A percentile compares a stretch with the other conserved stretches of the same genome.
Evolutionary conservation across 2,113 vertebrate species (phyloP).

Genomic region (Chitala chitala): DNA sequence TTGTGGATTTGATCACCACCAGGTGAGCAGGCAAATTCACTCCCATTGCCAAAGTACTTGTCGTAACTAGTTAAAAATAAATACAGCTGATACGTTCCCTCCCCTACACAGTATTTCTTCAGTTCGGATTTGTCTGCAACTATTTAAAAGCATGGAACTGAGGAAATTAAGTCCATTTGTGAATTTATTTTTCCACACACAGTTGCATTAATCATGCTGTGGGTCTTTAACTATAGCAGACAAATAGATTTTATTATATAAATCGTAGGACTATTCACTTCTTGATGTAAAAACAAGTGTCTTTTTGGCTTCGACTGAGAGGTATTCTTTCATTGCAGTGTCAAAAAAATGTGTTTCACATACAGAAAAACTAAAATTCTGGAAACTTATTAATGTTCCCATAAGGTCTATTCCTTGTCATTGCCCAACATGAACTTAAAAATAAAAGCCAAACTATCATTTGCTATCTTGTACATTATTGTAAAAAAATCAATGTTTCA

Average conservation of each 20-base stretch:
- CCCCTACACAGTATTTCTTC: background rate
- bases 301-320: constrained; percentile 3
- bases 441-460: no score
- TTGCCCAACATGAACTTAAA: background rate
- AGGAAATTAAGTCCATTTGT: constrained; percentile 2
- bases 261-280: constrained; percentile 7
- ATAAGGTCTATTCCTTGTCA: background rate
- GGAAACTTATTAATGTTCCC: background rate
- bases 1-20: constrained; percentile 93
- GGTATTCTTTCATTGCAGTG: background rate
- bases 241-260: background rate
- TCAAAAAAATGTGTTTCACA: background rate
- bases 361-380: constrained; percentile 6
- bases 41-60: constrained; percentile 93
- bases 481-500: constrained; percentile 5
- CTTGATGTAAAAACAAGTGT: constrained; percentile 8
- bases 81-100: constrained; percentile 2
- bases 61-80: constrained; percentile 76
- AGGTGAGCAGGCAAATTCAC: constrained; percentile 96
- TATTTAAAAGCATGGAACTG: background rate
- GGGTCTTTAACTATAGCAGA: background rate
- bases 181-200: constrained; percentile 1
- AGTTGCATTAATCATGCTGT: constrained; percentile 18
- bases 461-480: no score
- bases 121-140: background rate